Evolutionary conservation across 2,888 invertebrate genomes (phyloP).

Genomic region (Oxyteleia sp.): DNA sequence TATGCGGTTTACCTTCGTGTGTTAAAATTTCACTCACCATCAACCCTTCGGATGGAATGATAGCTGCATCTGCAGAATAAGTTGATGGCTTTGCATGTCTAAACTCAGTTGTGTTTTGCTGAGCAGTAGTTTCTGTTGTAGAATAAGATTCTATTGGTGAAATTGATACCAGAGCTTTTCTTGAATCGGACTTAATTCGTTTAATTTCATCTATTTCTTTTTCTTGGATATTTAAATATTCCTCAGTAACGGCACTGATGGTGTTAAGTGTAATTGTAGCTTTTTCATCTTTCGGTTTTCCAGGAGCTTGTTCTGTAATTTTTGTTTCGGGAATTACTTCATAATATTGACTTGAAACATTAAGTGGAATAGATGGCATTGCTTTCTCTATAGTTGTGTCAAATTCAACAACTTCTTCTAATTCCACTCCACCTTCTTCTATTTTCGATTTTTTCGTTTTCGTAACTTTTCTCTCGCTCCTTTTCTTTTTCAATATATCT

Average conservation of each 20-base stretch:
- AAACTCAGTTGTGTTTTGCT: constrained; percentile 88
- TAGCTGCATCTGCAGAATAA: constrained; percentile 87
- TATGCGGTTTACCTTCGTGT: constrained; percentile 78
- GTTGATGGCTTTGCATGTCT: constrained; percentile 86
- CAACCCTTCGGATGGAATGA: constrained; percentile 88
- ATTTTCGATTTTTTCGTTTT: too few species aligned
- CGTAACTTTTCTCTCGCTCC: too few species aligned
- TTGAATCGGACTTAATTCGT: constrained; percentile 75
- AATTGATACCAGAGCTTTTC: constrained; percentile 81
- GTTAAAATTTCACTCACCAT: constrained; percentile 87
- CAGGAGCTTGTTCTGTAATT: too few species aligned
- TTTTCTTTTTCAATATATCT: too few species aligned
- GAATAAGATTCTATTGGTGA: constrained; percentile 88
- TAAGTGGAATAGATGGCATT: too few species aligned
- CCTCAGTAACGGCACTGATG: constrained; percentile 88
- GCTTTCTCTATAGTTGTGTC: too few species aligned
- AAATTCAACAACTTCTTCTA: too few species aligned
- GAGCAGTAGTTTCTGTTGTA: constrained; percentile 89
- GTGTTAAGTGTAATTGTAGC: too few species aligned
- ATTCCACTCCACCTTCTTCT: too few species aligned
- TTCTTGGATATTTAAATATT: constrained; percentile 88
- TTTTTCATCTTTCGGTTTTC: too few species aligned
- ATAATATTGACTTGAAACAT: too few species aligned
- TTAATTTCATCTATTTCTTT: constrained; percentile 85
- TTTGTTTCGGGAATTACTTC: too few species aligned